Evolutionary conservation across 2,888 invertebrate species (phyloP), one percentile per base, ranked within the genome.

Genomic region (Smittia sp.): DNA sequence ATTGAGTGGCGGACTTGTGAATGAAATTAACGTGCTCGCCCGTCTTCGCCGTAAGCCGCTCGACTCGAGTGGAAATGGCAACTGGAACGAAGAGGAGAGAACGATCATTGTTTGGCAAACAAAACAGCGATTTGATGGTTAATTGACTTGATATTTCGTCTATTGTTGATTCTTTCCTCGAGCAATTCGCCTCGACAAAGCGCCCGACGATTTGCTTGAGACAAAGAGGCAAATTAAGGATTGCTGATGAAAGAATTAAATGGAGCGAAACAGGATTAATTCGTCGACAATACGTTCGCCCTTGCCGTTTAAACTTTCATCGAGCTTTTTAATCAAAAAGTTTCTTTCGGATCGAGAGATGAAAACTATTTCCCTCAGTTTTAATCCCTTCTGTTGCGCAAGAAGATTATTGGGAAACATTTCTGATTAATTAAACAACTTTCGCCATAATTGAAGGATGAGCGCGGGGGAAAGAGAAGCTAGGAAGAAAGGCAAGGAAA

Each of bases 181-280:
- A 54, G 20, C 9, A 20, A 9, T 54, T 15, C 18, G 13, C 15
- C 46, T 1, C 15, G 9, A 46, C 46, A 46, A 46, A 46, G 11
- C 15, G 46, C 2, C 11, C 15, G 54, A 54, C 58, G 13, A 20
- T 24, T 22, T 62, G 22, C 13, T 22, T 24, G 58, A 39, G 38
- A 18, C 32, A 66, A 11, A 66, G 22, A 41, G n/a, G 41, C 24
- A 68, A 25, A 24, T 11, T 41, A n/a, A 41, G 46, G 13, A 24
- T 2, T 24, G 24, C 9, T 9, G 24, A 68, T 46, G n/a, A 39
- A 68, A 68, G 41, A 2, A 46, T 68, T 68, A 68, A 68, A 68
- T 68, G 68, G 46, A 68, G 68, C 46, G 22, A 39, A 41, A 68
- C 41, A 24, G 41, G 68, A 68, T 68, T 68, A 68, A 46, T 67